Percentiles rank a stretch among this genome's conserved stretches.
phyloP scores from a whole-genome alignment of 1,140 invertebrate genomes.

The Tetramorium simillimum region DNA sequence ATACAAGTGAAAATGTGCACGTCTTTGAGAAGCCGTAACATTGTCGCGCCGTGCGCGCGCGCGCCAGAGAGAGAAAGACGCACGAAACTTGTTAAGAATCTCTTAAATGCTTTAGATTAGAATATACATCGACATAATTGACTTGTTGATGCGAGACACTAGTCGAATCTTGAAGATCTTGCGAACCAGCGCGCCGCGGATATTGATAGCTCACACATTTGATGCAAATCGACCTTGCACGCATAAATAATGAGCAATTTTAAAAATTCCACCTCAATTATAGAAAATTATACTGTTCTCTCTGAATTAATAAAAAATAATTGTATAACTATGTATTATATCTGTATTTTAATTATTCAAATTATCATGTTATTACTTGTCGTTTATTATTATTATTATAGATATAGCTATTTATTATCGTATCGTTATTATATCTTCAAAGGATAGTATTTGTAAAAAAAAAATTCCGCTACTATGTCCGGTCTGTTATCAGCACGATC shows the following conservation, averaged over 20 bases:
- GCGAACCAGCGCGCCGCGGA: background rate
- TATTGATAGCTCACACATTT: background rate
- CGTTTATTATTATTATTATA: background rate
- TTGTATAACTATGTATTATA: background rate
- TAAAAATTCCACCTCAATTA: background rate
- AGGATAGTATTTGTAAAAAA: background rate
- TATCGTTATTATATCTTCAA: background rate
- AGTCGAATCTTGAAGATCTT: background rate
- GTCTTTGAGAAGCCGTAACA: background rate
- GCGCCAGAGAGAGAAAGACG: background rate
- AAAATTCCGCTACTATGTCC: background rate
- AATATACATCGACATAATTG: slow-evolving; percentile 32
- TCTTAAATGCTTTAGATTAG: slow-evolving; percentile 12
- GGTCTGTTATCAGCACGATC: background rate
- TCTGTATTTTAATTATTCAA: background rate
- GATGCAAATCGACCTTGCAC: background rate
- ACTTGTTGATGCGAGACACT: background rate
- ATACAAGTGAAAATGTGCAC: background rate
- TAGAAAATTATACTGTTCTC: background rate
- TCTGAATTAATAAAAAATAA: background rate
- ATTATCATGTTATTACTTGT: background rate
- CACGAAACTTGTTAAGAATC: slow-evolving; percentile 29
- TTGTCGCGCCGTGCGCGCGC: background rate
- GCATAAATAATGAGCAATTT: background rate
- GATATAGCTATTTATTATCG: background rate